Base-by-base conservation (phyloP, 37 sponge, comb jelly and placozoan species). In the Cliona cf. orientalis region DNA sequence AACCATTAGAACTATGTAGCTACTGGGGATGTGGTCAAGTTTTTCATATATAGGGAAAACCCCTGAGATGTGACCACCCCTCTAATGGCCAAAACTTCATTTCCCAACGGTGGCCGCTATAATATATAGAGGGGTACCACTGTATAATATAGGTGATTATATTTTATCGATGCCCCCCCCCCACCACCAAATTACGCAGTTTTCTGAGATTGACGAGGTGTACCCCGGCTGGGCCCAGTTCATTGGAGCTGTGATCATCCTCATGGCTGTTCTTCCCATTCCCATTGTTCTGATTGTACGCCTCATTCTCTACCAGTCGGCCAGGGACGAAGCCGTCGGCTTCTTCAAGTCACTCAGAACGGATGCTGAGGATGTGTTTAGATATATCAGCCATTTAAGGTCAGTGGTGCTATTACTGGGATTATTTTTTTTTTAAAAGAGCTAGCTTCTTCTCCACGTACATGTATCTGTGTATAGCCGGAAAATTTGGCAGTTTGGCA, bases 191-290 rank as follows among this genome's bases (percentile, higher is more conserved):
- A 26, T 22, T 66, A n/a, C 46, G 21, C 65, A 87, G 91, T 79
- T 23, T 46, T n/a, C 26, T 23, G 89, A 92, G 70, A 32, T 63
- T 57, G 23, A 38, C 3, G 78, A 36, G 17, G 42, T 35, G 12
- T 92, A 90, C 42, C 98, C 98, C 31, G 2, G 22, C 5, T 95
- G 95, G 93, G 95, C 95, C 26, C 82, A 61, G 49, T 86, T 97
- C 69, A 5, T 93, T 2, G 91, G 86, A 14, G 84, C 84, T 44
- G 39, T 92, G 26, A 87, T 97, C 46, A 86, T 88, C 29, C 61
- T 92, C 67, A 72, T 79, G 5, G 66, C 90, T 11, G 61, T 92
- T 62, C 58, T 86, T 6, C 73, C 80, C 58, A 92, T 97, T 22
- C 95, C 98, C 14, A 26, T 84, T 25, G 73, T 86, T 62, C 74